phyloP scores from a whole-genome alignment of 1,140 invertebrate species.

The Oreohelix idahoensis region DNA sequence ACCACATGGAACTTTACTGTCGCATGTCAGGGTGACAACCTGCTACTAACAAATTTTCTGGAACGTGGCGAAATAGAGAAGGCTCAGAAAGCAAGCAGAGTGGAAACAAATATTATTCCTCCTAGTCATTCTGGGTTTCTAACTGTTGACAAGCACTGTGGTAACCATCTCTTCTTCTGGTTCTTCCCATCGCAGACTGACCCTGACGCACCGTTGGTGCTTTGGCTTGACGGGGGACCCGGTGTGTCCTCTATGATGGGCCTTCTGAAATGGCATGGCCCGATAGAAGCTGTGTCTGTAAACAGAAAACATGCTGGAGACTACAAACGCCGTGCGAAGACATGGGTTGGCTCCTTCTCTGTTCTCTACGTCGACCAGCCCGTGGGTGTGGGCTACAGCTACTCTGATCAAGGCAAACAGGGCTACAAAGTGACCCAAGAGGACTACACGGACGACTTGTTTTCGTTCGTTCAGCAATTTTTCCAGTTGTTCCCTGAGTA shows the following conservation, averaged over 20 bases:
- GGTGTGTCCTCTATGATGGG: slow-evolving; percentile 84
- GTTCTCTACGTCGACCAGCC: slow-evolving; percentile 91
- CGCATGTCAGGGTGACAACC: too few relatives aligned
- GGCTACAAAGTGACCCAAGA: slow-evolving; percentile 70
- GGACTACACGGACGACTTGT: slow-evolving; percentile 66
- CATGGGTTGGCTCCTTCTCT: slow-evolving; percentile 84
- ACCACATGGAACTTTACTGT: too few relatives aligned
- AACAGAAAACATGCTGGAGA: slow-evolving; percentile 41
- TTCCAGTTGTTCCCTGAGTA: slow-evolving; percentile 70
- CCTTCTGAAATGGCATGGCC: slow-evolving; percentile 86
- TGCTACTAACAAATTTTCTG: too few relatives aligned
- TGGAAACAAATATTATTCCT: not conserved
- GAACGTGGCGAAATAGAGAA: too few relatives aligned
- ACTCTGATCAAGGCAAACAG: slow-evolving; percentile 58
- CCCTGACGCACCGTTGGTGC: slow-evolving; percentile 78
- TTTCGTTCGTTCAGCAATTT: slow-evolving; percentile 70
- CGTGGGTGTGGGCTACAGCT: slow-evolving; percentile 75
- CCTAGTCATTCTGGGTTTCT: slow-evolving; percentile 78
- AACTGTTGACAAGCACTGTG: slow-evolving; percentile 82
- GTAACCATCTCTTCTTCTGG: slow-evolving; percentile 90
- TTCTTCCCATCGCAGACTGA: slow-evolving; percentile 81
- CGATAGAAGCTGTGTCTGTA: slow-evolving; percentile 57
- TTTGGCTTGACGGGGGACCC: slow-evolving; percentile 89
- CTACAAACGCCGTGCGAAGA: slow-evolving; percentile 57
- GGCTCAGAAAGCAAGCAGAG: too few relatives aligned